Evolutionary conservation across 1,140 invertebrate species (phyloP).

Genomic region (Drosophila nigrodunni): DNA sequence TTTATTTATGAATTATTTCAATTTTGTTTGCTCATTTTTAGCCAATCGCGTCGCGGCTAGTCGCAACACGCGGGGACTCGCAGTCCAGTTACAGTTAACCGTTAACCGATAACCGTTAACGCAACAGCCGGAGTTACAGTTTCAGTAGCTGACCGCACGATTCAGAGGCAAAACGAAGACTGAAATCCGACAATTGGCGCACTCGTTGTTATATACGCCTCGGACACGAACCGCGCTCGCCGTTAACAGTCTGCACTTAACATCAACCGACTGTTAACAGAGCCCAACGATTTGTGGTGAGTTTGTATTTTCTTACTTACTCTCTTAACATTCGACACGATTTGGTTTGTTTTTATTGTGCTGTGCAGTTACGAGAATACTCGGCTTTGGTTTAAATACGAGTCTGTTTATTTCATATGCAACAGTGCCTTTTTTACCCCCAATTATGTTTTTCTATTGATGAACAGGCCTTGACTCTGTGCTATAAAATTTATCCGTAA

Average conservation of each 20-base stretch:
- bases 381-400: background rate
- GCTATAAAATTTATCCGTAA: no score
- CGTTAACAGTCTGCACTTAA: background rate
- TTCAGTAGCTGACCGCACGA: constrained; percentile 75
- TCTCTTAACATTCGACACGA: constrained; percentile 1
- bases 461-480: no score
- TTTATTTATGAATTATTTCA: constrained; percentile 19
- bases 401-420: constrained; percentile 23
- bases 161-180: constrained; percentile 83
- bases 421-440: constrained; percentile 36
- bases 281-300: constrained; percentile 43
- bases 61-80: constrained; percentile 49
- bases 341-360: constrained; percentile 19
- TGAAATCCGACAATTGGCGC: constrained; percentile 71
- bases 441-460: no score
- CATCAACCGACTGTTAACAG: constrained; percentile 27
- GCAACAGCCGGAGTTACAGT: background rate
- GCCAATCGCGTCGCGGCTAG: constrained; percentile 65
- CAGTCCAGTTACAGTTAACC: constrained; percentile 18
- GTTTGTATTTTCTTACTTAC: constrained; percentile 20
- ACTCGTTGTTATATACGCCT: constrained; percentile 77
- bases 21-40: constrained; percentile 48
- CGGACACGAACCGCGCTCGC: constrained; percentile 25
- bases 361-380: background rate
- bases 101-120: no score